Base-by-base conservation (phyloP, 1,140 invertebrate genomes). In the Halesus radiatus region DNA sequence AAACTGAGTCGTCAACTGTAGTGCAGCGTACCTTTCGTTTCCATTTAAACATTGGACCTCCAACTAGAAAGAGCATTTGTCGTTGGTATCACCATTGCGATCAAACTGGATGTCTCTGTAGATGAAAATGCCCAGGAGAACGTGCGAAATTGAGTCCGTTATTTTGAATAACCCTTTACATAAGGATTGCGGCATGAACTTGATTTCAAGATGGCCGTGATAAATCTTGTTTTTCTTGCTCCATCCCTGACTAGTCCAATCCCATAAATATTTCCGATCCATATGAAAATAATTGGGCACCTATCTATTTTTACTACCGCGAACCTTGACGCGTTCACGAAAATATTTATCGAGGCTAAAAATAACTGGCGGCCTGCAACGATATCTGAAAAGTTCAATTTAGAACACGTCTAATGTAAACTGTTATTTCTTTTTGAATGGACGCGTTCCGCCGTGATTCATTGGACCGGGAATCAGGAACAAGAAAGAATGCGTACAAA, bases 301-400 rank as follows among this genome's bases (percentile, higher is more conserved):
- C 13, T 56, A 18, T 56, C 54, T 22, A 22, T 56, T 56, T 56
- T n/a, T 18, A 18, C n/a, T 13, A 3, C 26, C 16, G 10, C 16
- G 29, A 50, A 50, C 66, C 32, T 70, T 70, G 66, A 70, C 32
- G 16, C 66, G 23, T 50, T 45, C 66, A 3, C 15, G 15, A n/a
- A 70, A 70, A 70, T 70, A 70, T 70, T 70, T 52, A 70, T 50
- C 29, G 29, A 7, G 32, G 18, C 66, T 45, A 37, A 45, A 70
- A 22, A 45, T 70, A 70, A 15, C 37, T 1, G 26, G 60, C 1
- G 23, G 26, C 16, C 22, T 20, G 62, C 20, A 16, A 4, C 23
- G 0, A 66, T 16, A 26, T 29, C 26, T 5, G 13, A 29, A 29
- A 66, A 26, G 16, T 66, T 29, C 62, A 8, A n/a, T 13, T 13